A percentile compares a stretch with the other conserved stretches of the same genome.
Conservation (phyloP, 2,113 vertebrate genomes). For the Struthidea cinerea region DNA sequence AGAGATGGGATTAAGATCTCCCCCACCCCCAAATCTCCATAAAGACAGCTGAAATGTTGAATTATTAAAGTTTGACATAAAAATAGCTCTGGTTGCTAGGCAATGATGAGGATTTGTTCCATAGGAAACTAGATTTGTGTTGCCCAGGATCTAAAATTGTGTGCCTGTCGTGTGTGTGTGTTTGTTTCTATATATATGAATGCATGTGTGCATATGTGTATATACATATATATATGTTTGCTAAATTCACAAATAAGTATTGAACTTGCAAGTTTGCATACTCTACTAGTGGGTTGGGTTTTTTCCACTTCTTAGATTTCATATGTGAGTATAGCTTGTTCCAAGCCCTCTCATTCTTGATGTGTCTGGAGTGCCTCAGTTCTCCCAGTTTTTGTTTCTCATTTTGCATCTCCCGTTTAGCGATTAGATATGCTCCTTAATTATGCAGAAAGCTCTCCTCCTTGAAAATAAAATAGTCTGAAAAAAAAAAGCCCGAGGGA, state of each 20-base stretch:
- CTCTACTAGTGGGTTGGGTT: accelerated
- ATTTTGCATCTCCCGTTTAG: not conserved
- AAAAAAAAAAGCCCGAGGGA: not conserved
- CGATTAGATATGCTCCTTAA: not conserved
- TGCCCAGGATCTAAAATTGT: conserved; percentile 16
- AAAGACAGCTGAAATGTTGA: not conserved
- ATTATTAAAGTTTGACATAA: conserved; percentile 33
- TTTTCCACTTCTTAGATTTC: not conserved
- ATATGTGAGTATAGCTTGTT: not conserved
- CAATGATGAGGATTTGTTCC: conserved; percentile 4
- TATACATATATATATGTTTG: not conserved
- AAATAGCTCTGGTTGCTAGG: conserved; percentile 59
- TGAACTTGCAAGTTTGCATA: not conserved
- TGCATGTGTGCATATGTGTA: not conserved
- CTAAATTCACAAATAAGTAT: not conserved
- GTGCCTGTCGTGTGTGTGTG: not conserved
- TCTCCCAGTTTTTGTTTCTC: not conserved
- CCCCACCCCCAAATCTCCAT: not conserved
- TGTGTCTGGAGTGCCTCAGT: not conserved
- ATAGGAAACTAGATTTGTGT: conserved; percentile 21
- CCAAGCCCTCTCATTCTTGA: not conserved
- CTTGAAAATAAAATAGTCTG: not conserved
- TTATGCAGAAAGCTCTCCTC: not conserved
- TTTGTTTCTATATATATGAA: not conserved
- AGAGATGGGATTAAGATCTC: not conserved